These are phyloP conservation scores for Zosterops pallidus DNA, from an alignment of 2,113 vertebrate species.

Conservation along the genomic window DNA sequence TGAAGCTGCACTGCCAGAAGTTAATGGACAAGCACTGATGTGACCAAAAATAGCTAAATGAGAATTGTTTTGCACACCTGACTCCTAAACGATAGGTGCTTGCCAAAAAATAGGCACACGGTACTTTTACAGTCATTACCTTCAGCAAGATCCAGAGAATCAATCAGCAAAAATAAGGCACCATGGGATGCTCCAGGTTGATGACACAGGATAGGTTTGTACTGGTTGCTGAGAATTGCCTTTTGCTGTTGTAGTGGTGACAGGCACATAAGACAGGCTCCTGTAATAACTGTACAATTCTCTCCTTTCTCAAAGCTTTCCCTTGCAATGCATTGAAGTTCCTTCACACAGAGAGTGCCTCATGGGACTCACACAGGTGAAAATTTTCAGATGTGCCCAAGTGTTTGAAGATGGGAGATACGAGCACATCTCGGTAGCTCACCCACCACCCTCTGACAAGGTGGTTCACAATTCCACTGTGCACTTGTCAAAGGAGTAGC, in stretches of 20 bases:
- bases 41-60: not conserved
- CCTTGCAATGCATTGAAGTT: not conserved
- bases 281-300: not conserved
- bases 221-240: not conserved
- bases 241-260: not conserved
- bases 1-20: not conserved
- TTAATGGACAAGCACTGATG: not conserved
- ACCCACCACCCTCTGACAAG: not conserved
- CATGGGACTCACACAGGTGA: not conserved
- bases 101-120: not conserved
- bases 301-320: not conserved
- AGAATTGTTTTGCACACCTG: not conserved
- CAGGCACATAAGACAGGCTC: not conserved
- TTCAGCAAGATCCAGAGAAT: not conserved
- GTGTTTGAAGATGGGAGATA: not conserved
- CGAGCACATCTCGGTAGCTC: not conserved
- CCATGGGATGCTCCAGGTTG: not conserved
- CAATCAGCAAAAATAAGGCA: not conserved
- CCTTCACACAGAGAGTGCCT: not conserved
- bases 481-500: not conserved
- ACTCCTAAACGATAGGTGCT: not conserved
- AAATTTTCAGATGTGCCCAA: not conserved
- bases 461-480: not conserved
- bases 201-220: not conserved
- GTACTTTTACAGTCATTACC: not conserved